Base-by-base conservation (phyloP, 2,113 vertebrate species). In the Amphiprion percula region DNA sequence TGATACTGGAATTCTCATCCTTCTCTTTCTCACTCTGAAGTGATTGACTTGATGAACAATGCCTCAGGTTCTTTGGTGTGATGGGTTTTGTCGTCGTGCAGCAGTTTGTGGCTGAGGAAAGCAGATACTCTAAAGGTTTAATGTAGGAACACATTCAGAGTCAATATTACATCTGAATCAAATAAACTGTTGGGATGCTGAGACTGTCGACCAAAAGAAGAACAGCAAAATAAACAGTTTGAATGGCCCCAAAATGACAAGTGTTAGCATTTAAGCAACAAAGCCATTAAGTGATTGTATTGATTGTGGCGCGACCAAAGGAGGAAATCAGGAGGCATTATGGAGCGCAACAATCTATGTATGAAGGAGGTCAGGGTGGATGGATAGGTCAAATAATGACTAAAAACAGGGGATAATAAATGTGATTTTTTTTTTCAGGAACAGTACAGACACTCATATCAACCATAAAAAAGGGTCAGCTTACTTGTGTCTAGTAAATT, bases 11-110 rank as follows among this genome's bases (percentile, higher is more conserved):
- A 47, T 16, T 72, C 39, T 47, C 39, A 53, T 56, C 65, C 19
- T 66, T 4, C 16, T 50, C 41, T 61, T 68, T 65, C 66, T 50
- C 73, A 68, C 15, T 79, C 63, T 64, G 30, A 73, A 65, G 71
- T 83, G 78, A 84, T 41, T 76, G 72, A 81, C 79, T 79, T 77
- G 41, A 88, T 55, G 17, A 85, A 72, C 4, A 55, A 49, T 49
- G 74, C 86, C 78, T 77, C 15, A 11, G 83, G 79, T 68, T 59
- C 62, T 82, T 41, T 78, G 78, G 39, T 70, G 88, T 68, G 24
- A 4, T 75, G 82, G 69, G 72, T 66, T 79, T 83, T 78, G 65
- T 47, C 21, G 67, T 52, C 65, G 59, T 69, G 59, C 5, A 11
- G 21, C 53, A 54, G 62, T 28, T 70, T 62, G 50, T 3, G 1